These are phyloP conservation scores for Zingel zingel DNA, from an alignment of 2,113 vertebrate species.

Conservation along the genomic window DNA sequence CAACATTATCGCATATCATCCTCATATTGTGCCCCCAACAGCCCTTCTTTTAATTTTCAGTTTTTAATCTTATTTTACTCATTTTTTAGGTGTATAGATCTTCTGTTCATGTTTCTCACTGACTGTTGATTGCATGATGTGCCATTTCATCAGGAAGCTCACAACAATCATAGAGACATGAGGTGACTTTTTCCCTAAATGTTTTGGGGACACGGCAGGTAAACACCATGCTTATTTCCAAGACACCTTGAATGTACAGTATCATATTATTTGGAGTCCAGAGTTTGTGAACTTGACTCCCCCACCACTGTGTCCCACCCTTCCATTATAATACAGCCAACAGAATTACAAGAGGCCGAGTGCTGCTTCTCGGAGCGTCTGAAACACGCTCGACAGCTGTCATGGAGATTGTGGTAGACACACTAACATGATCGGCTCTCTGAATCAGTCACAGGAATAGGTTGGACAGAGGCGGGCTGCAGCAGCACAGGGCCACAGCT, in stretches of 20 bases:
- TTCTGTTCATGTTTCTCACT: not conserved
- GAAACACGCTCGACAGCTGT: conserved; percentile 16
- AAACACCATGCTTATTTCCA: too few relatives aligned
- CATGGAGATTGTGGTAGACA: conserved; percentile 8
- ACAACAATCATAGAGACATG: too few relatives aligned
- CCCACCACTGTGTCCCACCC: not conserved
- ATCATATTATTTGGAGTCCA: not conserved
- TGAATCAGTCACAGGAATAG: conserved; percentile 30
- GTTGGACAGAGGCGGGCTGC: not conserved
- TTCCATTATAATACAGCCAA: not conserved
- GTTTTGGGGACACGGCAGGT: not conserved
- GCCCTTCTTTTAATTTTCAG: not conserved
- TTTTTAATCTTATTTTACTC: not conserved
- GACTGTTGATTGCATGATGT: not conserved
- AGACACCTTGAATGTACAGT: too few relatives aligned
- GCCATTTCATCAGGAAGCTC: not conserved
- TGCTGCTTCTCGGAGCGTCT: not conserved
- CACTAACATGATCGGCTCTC: conserved; percentile 16
- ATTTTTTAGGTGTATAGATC: not conserved
- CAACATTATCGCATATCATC: too few relatives aligned
- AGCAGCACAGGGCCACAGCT: conserved; percentile 46
- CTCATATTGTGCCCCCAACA: too few relatives aligned
- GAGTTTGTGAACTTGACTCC: not conserved
- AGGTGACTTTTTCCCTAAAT: too few relatives aligned
- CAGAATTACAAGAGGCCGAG: not conserved